These are phyloP conservation scores for Calyptommatus sinebrachiatus DNA, from an alignment of 2,113 vertebrate species.

Conservation along the genomic window DNA sequence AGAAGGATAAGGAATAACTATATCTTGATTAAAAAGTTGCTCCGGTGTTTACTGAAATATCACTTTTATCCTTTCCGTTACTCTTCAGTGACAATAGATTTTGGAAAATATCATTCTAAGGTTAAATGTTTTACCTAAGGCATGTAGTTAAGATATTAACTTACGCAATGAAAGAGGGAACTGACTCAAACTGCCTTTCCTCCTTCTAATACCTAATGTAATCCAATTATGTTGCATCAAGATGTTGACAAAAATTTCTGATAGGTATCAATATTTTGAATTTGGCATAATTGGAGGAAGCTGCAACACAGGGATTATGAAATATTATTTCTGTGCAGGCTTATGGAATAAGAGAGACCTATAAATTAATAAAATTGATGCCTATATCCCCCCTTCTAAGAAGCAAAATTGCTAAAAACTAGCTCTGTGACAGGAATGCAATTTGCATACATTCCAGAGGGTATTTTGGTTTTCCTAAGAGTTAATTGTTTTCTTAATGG, in stretches of 20 bases:
- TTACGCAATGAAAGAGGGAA: neutral
- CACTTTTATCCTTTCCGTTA: neutral
- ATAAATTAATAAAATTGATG: too few relatives aligned
- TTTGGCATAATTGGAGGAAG: too few relatives aligned
- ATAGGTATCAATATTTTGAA: too few relatives aligned
- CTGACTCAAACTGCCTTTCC: neutral
- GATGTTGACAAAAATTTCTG: neutral
- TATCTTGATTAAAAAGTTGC: neutral
- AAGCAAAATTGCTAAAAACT: too few relatives aligned
- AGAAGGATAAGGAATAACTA: neutral
- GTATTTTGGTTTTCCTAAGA: too few relatives aligned
- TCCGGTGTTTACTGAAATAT: neutral
- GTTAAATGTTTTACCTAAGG: neutral
- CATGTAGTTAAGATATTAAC: neutral
- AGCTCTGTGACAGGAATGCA: too few relatives aligned
- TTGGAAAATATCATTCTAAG: neutral
- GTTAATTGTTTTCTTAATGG: too few relatives aligned
- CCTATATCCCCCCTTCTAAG: too few relatives aligned
- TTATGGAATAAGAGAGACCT: too few relatives aligned
- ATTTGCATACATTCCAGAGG: too few relatives aligned
- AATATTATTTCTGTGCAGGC: too few relatives aligned
- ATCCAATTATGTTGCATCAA: neutral
- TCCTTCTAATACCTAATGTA: neutral
- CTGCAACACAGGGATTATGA: too few relatives aligned
- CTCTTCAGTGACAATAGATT: neutral